Evolutionary conservation across 2,888 invertebrate genomes (phyloP).

Genomic region (Heterodera filipjevi): DNA sequence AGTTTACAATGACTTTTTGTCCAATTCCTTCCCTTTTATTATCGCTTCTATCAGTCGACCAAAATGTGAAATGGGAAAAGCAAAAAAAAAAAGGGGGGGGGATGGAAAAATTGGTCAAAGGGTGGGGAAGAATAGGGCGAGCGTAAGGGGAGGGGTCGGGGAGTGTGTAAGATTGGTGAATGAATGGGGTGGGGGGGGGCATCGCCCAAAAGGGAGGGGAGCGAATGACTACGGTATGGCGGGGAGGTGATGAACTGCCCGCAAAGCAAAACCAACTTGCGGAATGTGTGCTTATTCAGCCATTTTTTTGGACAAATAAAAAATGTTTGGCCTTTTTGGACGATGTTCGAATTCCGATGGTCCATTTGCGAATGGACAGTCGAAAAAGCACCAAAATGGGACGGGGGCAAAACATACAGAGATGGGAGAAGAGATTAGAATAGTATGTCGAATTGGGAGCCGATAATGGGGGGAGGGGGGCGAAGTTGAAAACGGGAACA

Average conservation of each 20-base stretch:
- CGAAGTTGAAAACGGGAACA: neutral
- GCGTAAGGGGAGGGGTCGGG: neutral
- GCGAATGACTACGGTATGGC: neutral
- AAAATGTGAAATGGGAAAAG: neutral
- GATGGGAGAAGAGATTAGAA: neutral
- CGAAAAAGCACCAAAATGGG: neutral
- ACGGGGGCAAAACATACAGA: neutral
- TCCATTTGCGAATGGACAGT: neutral
- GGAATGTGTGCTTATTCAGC: neutral
- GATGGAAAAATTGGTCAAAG: conserved; percentile 7
- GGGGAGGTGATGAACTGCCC: neutral
- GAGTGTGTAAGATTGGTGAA: conserved; percentile 5
- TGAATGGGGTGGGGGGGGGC: conserved; percentile 5
- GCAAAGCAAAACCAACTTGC: neutral
- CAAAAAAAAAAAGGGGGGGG: neutral
- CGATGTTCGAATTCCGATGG: neutral
- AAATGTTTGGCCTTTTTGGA: neutral
- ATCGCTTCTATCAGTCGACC: conserved; percentile 1
- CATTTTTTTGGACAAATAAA: neutral
- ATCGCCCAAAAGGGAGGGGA: neutral
- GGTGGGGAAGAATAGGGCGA: neutral
- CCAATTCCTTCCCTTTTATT: neutral
- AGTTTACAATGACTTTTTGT: neutral
- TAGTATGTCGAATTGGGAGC: neutral
- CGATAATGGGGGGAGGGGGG: neutral